These are phyloP conservation scores for Mesorhabditis spiculigera DNA, from an alignment of 2,888 invertebrate genomes.

Conservation along the genomic window DNA sequence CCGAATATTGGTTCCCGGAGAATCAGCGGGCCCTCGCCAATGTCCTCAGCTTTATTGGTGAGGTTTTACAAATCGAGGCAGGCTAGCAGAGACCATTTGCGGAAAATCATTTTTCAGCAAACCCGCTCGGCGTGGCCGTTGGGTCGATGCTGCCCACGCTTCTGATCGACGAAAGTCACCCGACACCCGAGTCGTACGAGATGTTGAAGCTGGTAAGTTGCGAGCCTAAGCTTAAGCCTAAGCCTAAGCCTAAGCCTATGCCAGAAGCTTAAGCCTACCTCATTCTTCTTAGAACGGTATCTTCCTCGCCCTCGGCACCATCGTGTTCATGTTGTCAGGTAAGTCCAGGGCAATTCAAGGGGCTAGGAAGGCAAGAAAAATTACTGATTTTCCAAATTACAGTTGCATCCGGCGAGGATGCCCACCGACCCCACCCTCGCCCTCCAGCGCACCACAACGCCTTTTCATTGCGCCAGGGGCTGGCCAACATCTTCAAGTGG, in stretches of 20 bases:
- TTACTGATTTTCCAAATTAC: neutral
- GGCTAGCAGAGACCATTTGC: neutral
- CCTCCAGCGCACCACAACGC: constrained; percentile 37
- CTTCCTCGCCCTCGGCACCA: too few species aligned
- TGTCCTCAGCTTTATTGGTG: constrained; percentile 51
- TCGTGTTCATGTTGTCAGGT: too few species aligned
- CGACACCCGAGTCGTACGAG: too few species aligned
- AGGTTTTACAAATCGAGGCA: neutral
- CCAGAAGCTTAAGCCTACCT: too few species aligned
- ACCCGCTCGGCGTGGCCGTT: constrained; percentile 51
- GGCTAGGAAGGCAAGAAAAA: too few species aligned
- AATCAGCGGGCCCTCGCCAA: constrained; percentile 54
- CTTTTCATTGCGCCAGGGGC: too few species aligned
- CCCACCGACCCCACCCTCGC: constrained; percentile 53
- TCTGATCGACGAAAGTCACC: constrained; percentile 22
- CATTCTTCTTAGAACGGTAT: too few species aligned
- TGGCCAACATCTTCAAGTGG: too few species aligned
- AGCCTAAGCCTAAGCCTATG: too few species aligned
- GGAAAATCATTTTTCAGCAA: constrained; percentile 33
- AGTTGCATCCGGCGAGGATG: constrained; percentile 18
- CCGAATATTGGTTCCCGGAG: constrained; percentile 54
- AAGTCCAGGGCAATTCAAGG: too few species aligned
- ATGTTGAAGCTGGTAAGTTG: too few species aligned
- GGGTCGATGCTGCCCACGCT: constrained; percentile 44
- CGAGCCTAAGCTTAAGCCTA: too few species aligned